Percentiles rank a stretch among this genome's conserved stretches.
These are phyloP conservation scores for Eospalax fontanierii DNA, from an alignment of 2,797 vertebrate genomes.

Conservation along the genomic window DNA sequence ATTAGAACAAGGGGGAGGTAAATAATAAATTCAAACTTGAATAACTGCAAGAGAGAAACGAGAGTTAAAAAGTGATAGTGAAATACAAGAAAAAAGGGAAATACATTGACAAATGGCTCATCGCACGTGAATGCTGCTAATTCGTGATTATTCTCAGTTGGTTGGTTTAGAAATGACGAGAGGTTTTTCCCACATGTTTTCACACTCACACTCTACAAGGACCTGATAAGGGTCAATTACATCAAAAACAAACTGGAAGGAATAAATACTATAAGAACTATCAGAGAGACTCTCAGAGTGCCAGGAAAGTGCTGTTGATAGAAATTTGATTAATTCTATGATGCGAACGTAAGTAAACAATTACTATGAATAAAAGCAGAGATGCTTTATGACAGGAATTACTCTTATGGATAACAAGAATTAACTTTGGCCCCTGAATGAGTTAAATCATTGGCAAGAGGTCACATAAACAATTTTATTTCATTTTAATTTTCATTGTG, in stretches of 20 bases:
- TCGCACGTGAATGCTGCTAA: no score
- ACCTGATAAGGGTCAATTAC: not conserved
- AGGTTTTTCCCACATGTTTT: not conserved
- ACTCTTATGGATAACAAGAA: not conserved
- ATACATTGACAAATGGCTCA: not conserved
- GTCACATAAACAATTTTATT: not conserved
- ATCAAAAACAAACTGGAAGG: not conserved
- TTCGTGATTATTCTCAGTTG: not conserved
- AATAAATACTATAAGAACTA: not conserved
- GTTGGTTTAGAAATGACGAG: not conserved
- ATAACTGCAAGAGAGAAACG: not conserved
- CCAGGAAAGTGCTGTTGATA: not conserved
- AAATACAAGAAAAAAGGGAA: not conserved
- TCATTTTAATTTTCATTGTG: constrained; percentile 32
- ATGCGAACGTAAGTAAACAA: not conserved
- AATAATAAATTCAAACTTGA: constrained; percentile 23
- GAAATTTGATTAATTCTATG: not conserved
- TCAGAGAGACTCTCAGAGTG: not conserved
- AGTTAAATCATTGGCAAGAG: not conserved
- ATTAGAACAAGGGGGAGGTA: not conserved
- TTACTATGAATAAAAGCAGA: constrained; percentile 21
- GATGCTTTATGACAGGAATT: not conserved
- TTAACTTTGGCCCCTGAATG: not conserved
- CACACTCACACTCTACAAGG: constrained; percentile 10
- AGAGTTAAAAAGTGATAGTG: not conserved